Conservation (phyloP, 2,113 vertebrate genomes). For the Malurus alboscapulatus region DNA sequence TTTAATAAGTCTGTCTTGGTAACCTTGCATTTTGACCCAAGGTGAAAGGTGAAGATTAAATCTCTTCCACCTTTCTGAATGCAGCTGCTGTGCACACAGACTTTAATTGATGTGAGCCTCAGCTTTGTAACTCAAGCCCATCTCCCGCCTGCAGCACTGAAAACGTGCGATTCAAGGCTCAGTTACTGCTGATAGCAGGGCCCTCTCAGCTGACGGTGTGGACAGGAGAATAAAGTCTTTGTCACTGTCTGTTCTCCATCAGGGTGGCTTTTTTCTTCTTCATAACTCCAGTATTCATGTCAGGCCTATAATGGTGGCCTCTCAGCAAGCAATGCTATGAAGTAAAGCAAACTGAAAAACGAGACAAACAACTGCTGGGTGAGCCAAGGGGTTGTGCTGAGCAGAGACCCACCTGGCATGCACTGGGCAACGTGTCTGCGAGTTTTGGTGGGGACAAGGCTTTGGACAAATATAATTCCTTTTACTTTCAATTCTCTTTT, state of each 20-base stretch:
- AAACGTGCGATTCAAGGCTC: constrained; percentile 74
- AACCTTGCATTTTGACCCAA: constrained; percentile 75
- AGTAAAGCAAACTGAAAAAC: constrained; percentile 29
- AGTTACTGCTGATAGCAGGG: constrained; percentile 74
- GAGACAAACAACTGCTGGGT: background rate
- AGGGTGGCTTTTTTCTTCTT: constrained; percentile 52
- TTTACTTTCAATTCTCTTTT: background rate
- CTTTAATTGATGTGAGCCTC: constrained; percentile 72
- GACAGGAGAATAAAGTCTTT: constrained; percentile 77
- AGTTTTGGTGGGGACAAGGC: background rate
- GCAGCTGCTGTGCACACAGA: constrained; percentile 76
- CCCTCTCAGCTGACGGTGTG: constrained; percentile 62
- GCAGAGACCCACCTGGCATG: background rate
- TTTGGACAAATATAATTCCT: background rate
- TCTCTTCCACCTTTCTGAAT: constrained; percentile 75
- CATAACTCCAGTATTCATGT: constrained; percentile 48
- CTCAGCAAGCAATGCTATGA: background rate
- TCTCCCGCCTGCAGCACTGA: constrained; percentile 67
- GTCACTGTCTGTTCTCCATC: constrained; percentile 65
- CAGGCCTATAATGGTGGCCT: constrained; percentile 30
- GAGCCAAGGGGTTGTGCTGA: background rate
- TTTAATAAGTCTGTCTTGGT: constrained; percentile 70
- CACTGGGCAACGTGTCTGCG: rapidly evolving
- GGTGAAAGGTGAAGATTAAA: constrained; percentile 79
- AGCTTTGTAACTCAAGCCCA: constrained; percentile 75